Evolutionary conservation across 2,797 vertebrate species (phyloP).

Genomic region (Lateolabrax maculatus): DNA sequence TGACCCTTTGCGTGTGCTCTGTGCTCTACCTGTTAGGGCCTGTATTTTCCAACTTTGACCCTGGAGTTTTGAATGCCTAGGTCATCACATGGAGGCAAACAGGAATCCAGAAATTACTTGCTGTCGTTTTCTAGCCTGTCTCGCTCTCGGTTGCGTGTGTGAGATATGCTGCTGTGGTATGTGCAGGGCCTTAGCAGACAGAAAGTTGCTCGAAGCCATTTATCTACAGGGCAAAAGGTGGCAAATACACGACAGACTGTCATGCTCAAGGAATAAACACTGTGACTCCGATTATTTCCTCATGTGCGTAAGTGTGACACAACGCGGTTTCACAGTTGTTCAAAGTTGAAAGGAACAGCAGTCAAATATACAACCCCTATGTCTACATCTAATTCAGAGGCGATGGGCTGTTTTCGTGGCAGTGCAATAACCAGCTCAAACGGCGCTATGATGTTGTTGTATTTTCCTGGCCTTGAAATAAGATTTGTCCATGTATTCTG

Average conservation of each 20-base stretch:
- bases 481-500: not conserved
- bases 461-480: constrained; percentile 4
- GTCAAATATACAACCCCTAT: constrained; percentile 1
- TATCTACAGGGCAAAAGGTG: constrained; percentile 41
- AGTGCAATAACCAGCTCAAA: not conserved
- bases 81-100: constrained; percentile 58
- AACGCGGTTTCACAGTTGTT: constrained; percentile 47
- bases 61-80: constrained; percentile 50
- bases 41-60: constrained; percentile 72
- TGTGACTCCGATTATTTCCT: constrained; percentile 27
- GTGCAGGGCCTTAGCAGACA: constrained; percentile 28
- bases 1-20: constrained; percentile 76
- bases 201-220: constrained; percentile 49
- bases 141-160: constrained; percentile 33
- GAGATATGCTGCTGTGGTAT: constrained; percentile 62
- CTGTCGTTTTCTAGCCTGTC: constrained; percentile 68
- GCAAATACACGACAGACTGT: constrained; percentile 58
- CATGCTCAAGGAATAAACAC: constrained; percentile 42
- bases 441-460: not conserved
- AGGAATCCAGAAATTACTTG: constrained; percentile 81
- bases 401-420: constrained; percentile 7
- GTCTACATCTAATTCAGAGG: constrained; percentile 16
- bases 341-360: constrained; percentile 39
- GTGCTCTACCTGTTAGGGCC: constrained; percentile 70
- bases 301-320: constrained; percentile 33